Conservation (phyloP, 2,797 vertebrate genomes). For the Lutjanus argentimaculatus region DNA sequence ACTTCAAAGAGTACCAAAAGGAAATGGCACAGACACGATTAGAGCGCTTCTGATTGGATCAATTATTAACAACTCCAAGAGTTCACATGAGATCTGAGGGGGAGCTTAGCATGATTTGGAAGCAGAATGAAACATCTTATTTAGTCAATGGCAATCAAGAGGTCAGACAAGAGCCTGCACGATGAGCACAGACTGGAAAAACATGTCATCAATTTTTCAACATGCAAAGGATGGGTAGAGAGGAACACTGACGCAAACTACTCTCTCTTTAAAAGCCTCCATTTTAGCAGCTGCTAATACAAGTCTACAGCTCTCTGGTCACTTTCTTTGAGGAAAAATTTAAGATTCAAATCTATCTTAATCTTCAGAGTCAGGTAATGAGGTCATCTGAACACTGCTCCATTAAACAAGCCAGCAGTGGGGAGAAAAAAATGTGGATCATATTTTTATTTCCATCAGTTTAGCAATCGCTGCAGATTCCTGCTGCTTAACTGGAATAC, state of each 20-base stretch:
- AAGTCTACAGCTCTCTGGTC: neutral
- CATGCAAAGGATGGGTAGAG: neutral
- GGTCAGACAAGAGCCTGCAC: constrained; percentile 37
- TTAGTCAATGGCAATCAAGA: constrained; percentile 32
- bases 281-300: constrained; percentile 14
- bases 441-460: constrained; percentile 59
- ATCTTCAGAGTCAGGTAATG: constrained; percentile 1
- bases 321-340: neutral
- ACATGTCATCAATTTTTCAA: constrained; percentile 54
- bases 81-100: constrained; percentile 41
- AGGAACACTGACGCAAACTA: constrained; percentile 16
- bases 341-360: neutral
- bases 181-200: constrained; percentile 54
- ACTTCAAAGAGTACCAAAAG: constrained; percentile 63
- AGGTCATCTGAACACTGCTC: constrained; percentile 25
- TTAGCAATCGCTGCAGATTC: constrained; percentile 46
- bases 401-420: constrained; percentile 5
- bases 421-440: constrained; percentile 15
- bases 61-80: constrained; percentile 63
- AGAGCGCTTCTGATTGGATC: constrained; percentile 36
- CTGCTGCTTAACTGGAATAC: constrained; percentile 56
- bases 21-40: constrained; percentile 4
- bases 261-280: constrained; percentile 44
- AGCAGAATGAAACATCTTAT: constrained; percentile 35
- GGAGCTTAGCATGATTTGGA: constrained; percentile 14